Conservation (phyloP, 2,113 vertebrate species). For the Hydrolagus affinis region DNA sequence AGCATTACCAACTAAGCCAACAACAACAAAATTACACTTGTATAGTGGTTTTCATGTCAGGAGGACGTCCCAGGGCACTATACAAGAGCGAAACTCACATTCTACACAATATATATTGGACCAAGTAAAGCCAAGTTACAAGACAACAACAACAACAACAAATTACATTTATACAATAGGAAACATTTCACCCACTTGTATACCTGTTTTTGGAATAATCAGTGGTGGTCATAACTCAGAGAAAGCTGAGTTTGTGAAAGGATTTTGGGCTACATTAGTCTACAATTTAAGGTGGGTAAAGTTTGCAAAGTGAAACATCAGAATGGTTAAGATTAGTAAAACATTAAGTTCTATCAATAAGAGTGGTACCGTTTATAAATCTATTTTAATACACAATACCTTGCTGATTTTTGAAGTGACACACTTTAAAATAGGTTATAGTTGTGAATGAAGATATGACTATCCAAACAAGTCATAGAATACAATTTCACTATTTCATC, state of each 20-base stretch:
- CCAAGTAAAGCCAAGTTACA: no score
- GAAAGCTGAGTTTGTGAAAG: not conserved
- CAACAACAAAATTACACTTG: no score
- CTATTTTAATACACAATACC: not conserved
- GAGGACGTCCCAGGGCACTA: no score
- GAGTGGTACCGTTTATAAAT: not conserved
- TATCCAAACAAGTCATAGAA: not conserved
- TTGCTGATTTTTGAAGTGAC: not conserved
- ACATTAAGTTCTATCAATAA: not conserved
- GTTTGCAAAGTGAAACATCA: not conserved
- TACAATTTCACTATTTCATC: not conserved
- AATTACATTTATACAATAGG: no score
- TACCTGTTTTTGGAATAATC: no score
- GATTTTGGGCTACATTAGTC: not conserved
- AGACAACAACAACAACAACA: no score
- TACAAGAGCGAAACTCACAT: no score
- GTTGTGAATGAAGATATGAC: not conserved
- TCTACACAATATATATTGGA: no score
- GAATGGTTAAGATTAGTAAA: not conserved
- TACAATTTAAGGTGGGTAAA: not conserved
- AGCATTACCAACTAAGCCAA: no score
- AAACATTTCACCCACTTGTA: no score
- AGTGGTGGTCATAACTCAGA: not conserved
- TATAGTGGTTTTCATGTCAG: no score
- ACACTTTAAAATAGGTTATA: not conserved